Base-by-base conservation (phyloP, 2,888 invertebrate genomes). In the Eudasyphora cyanicolor region DNA sequence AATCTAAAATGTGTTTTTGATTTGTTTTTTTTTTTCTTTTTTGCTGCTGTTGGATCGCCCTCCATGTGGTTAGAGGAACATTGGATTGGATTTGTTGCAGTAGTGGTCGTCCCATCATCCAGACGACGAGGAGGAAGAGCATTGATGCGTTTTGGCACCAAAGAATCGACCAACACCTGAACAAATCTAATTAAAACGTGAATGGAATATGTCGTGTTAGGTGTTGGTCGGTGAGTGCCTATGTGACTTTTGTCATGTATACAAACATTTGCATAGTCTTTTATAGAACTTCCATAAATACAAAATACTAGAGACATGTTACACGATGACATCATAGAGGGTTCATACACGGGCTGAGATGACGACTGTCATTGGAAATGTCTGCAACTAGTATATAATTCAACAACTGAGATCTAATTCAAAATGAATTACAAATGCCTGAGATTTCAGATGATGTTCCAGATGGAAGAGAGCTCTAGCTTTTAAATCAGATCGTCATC, bases 121-220 rank as follows among this genome's bases (percentile, higher is more conserved):
- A 21, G 54, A n/a, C n/a, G n/a, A n/a, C n/a, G n/a, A n/a, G 10
- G 10, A 1, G 45, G n/a, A 45, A 45, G 2, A 12, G 35, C 24
- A 42, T 67, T 67, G 38, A 38, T 67, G 67, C 35, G 67, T 67
- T 21, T 42, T 10, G 42, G 24, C 67, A 27, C 5, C 38, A 67
- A 35, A 42, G 14, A 67, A 12, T 5, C 12, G 14, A 1, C 19
- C 38, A 21, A 67, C 42, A 67, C 67, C 67, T 67, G 42, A 42
- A 14, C 38, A 67, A 67, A 67, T 67, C 67, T 67, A 38, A 67
- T 67, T 67, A 67, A 67, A 67, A 67, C 38, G 67, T 67, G 67
- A 42, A 67, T 67, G 24, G 67, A 67, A 67, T 67, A 60, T 60
- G 29, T n/a, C n/a, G n/a, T 60, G 27, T 60, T 60, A 29, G 14